These are phyloP conservation scores for Hymenochirus boettgeri DNA, from an alignment of 2,113 vertebrate species.

Conservation along the genomic window DNA sequence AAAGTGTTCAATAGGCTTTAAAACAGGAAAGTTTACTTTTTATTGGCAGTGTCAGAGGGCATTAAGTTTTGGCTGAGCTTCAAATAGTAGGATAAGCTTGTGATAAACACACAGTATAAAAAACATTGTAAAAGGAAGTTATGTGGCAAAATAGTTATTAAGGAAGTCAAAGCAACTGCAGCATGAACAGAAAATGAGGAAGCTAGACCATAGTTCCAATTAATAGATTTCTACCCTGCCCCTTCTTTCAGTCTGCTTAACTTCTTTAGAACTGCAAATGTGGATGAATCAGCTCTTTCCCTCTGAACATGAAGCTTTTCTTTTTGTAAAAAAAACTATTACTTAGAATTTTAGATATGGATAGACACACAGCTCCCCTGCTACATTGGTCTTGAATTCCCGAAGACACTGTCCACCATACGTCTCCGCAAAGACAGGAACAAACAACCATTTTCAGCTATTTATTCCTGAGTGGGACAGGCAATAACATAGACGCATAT, in stretches of 20 bases:
- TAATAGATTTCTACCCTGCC: slow-evolving; percentile 12
- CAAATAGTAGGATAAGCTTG: slow-evolving; percentile 12
- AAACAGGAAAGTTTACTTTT: too few species aligned
- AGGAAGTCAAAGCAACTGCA: slow-evolving; percentile 29
- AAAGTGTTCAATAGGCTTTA: too few species aligned
- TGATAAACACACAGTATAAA: background rate
- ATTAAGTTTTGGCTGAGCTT: slow-evolving; percentile 6
- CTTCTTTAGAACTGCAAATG: background rate
- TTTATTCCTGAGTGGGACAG: too few species aligned
- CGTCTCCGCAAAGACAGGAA: too few species aligned
- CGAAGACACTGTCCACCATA: background rate
- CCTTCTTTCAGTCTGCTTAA: background rate
- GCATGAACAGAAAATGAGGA: slow-evolving; percentile 36
- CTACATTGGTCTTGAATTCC: background rate
- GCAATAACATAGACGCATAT: too few species aligned
- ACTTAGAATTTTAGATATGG: background rate
- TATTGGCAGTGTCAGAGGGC: background rate
- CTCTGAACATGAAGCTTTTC: too few species aligned
- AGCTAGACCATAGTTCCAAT: slow-evolving; percentile 31
- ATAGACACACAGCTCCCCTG: background rate
- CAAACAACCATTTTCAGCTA: too few species aligned
- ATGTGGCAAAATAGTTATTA: slow-evolving; percentile 36
- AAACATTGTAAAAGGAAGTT: slow-evolving; percentile 37
- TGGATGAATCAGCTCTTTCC: too few species aligned
- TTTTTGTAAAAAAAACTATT: background rate